Percentiles rank a stretch among this genome's conserved stretches.
These are phyloP conservation scores for Eremobia ochroleuca DNA, from an alignment of 2,888 invertebrate genomes.

Conservation along the genomic window DNA sequence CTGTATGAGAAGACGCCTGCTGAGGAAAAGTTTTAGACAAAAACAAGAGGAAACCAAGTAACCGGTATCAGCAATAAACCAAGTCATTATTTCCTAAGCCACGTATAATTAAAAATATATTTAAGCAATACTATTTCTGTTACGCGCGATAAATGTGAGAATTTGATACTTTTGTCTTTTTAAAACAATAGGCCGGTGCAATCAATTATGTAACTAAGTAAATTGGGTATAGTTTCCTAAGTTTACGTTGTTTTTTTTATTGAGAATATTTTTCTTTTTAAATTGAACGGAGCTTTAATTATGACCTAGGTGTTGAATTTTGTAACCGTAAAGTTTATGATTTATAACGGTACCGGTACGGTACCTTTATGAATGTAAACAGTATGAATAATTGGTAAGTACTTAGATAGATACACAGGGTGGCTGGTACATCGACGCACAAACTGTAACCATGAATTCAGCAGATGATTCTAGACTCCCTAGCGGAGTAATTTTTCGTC, in stretches of 20 bases:
- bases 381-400: no score
- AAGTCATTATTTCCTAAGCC: conserved; percentile 28
- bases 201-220: conserved; percentile 62
- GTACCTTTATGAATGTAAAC: no score
- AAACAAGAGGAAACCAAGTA: conserved; percentile 7
- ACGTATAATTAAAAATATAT: conserved; percentile 54
- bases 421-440: no score
- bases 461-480: no score
- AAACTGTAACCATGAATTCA: no score
- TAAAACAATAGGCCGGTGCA: conserved; percentile 63
- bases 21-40: neutral
- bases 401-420: no score
- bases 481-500: no score
- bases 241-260: conserved; percentile 5
- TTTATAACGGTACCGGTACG: no score
- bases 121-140: conserved; percentile 58
- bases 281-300: conserved; percentile 28
- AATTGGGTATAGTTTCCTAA: conserved; percentile 33
- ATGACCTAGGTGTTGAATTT: neutral
- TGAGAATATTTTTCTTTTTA: conserved; percentile 11
- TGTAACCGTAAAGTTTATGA: conserved; percentile 11
- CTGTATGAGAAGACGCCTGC: neutral
- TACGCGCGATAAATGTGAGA: conserved; percentile 63
- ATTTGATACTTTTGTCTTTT: conserved; percentile 48
- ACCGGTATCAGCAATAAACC: neutral